Evolutionary conservation across 1,140 invertebrate genomes (phyloP), one percentile per base, ranked within the genome.

Genomic region (Megalopta genalis): DNA sequence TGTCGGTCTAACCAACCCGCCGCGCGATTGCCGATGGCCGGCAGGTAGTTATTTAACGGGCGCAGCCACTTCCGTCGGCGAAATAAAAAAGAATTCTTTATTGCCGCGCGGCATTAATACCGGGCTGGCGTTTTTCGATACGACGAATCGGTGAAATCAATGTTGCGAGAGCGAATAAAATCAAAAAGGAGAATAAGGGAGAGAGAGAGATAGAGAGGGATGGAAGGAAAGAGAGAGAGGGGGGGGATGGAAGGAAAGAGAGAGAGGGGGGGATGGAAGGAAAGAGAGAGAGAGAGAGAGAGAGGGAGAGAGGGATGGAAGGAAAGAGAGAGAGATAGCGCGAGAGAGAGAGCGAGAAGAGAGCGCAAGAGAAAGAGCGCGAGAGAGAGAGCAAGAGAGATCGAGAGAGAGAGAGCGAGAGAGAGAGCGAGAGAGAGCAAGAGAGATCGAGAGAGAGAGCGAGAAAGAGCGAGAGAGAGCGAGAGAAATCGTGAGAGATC

Each of bases 111-210:
- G 42, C 42, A 52, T 39, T 77, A 77, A 77, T 71, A 49, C 49
- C 3, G n/a, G n/a, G 25, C 27, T 49, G 16, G 7, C 2, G 16
- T 25, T 67, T 57, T 62, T 46, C 46, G 46, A 60, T 52, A 77
- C n/a, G 23, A 70, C 66, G 66, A 77, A 62, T 70, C 66, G 66
- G 14, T 25, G 42, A 77, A 77, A 77, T 77, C 66, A 70, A 37
- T 70, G 59, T 27, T 14, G 60, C 21, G 49, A 37, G 49, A 32
- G n/a, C 32, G n/a, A 73, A 73, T 46, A 65, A 66, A 66, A 73
- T 52, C 14, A 52, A 52, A 52, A 52, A 52, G 16, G 16, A 3
- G 14, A 1, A 1, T 3, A 0, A 52, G 49, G 12, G 12, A 1
- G 49, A 18, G 12, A 23, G 4, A 10, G 52, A 54, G 4, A 32